phyloP scores from a whole-genome alignment of 2,113 vertebrate genomes.

The Thalassoma bifasciatum region DNA sequence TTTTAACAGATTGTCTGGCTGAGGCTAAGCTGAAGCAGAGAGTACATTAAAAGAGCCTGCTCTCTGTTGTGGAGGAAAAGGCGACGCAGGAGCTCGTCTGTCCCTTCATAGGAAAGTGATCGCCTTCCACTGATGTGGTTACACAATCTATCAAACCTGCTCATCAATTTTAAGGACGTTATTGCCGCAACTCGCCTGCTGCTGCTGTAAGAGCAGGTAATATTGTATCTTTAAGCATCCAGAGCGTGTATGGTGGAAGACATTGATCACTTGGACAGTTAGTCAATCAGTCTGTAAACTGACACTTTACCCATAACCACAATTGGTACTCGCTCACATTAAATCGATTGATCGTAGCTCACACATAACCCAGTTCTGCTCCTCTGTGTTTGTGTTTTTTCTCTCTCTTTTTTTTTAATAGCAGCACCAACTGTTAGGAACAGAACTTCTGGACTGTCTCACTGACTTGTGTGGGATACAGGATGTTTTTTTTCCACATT shows the following conservation, averaged over 20 bases:
- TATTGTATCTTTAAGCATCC: conserved; percentile 18
- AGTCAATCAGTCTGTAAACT: conserved; percentile 39
- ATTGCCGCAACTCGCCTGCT: conserved; percentile 15
- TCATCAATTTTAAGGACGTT: conserved; percentile 36
- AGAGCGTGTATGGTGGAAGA: conserved; percentile 16
- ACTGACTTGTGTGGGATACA: neutral
- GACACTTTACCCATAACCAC: conserved; percentile 44
- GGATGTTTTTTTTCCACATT: too few species aligned
- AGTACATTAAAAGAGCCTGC: neutral
- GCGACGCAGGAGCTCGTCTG: neutral
- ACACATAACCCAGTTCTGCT: conserved; percentile 9
- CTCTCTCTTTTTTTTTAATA: neutral
- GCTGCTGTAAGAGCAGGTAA: conserved; percentile 25
- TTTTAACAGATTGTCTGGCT: neutral
- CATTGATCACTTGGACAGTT: conserved; percentile 40
- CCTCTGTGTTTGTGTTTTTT: neutral
- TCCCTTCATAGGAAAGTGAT: conserved; percentile 13
- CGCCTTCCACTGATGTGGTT: neutral
- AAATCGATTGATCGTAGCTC: conserved; percentile 32
- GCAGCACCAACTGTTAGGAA: neutral
- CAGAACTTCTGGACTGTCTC: neutral
- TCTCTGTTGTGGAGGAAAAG: neutral
- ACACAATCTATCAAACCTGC: conserved; percentile 19
- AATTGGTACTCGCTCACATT: conserved; percentile 10
- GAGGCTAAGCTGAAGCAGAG: neutral